Percentiles rank a stretch among this genome's conserved stretches.
phyloP scores from a whole-genome alignment of 2,113 vertebrate genomes.

The Pao palembangensis region DNA sequence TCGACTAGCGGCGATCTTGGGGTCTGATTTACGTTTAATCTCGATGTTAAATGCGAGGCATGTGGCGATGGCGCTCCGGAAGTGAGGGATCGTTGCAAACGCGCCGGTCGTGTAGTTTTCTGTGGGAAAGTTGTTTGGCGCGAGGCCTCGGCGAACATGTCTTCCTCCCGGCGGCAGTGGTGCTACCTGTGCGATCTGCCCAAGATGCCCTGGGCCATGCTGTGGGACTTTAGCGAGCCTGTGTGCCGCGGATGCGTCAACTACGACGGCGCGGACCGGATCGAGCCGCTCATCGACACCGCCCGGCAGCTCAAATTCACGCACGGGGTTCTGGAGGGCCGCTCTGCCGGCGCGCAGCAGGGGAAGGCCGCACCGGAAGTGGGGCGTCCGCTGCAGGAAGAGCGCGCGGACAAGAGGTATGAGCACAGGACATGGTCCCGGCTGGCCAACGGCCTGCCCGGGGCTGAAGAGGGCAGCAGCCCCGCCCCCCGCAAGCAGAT shows the following conservation, averaged over 20 bases:
- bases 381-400: too few species aligned
- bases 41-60: slow-evolving; percentile 26
- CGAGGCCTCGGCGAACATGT: slow-evolving; percentile 78
- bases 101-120: slow-evolving; percentile 50
- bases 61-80: slow-evolving; percentile 21
- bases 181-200: slow-evolving; percentile 92
- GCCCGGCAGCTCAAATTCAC: slow-evolving; percentile 85
- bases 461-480: slow-evolving; percentile 76
- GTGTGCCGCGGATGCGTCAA: slow-evolving; percentile 90
- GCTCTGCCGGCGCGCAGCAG: slow-evolving; percentile 83
- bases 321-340: slow-evolving; percentile 83
- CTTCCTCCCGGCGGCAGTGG: slow-evolving; percentile 88
- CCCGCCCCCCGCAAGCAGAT: slow-evolving; percentile 82
- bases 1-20: background rate
- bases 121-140: slow-evolving; percentile 73
- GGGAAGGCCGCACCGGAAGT: too few species aligned
- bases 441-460: slow-evolving; percentile 81
- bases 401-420: slow-evolving; percentile 74
- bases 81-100: slow-evolving; percentile 31
- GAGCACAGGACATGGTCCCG: slow-evolving; percentile 79
- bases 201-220: slow-evolving; percentile 92
- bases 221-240: slow-evolving; percentile 91
- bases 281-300: slow-evolving; percentile 86
- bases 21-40: background rate
- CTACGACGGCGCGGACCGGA: slow-evolving; percentile 87